These are phyloP conservation scores for Nothobranchius furzeri DNA, from an alignment of 2,113 vertebrate species.

Conservation along the genomic window DNA sequence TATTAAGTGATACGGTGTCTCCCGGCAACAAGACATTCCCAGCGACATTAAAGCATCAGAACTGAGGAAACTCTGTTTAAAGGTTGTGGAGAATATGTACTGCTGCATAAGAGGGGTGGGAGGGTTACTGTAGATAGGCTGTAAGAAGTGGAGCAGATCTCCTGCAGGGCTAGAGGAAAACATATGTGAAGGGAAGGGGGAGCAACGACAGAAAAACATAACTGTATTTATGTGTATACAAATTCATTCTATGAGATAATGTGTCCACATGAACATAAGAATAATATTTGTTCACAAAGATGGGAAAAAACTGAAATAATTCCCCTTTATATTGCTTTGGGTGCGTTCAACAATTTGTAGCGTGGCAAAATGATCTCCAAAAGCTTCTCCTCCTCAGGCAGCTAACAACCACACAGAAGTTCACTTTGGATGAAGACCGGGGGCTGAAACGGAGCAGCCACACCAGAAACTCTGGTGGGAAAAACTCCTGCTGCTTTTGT, in stretches of 20 bases:
- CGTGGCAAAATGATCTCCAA: conserved; percentile 53
- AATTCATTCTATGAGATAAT: too few species aligned
- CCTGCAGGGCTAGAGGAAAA: conserved; percentile 24
- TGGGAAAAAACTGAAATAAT: conserved; percentile 6
- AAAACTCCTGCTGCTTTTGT: conserved; percentile 24
- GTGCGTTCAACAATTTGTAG: conserved; percentile 12
- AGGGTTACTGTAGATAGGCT: conserved; percentile 15
- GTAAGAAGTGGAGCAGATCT: conserved; percentile 39
- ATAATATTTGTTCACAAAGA: conserved; percentile 31
- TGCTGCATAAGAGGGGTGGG: not conserved
- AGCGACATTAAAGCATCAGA: conserved; percentile 16
- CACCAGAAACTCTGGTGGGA: conserved; percentile 26
- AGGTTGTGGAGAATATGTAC: conserved; percentile 12
- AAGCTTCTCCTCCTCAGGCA: conserved; percentile 42
- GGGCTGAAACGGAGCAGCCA: conserved; percentile 23
- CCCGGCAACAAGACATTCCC: conserved; percentile 32
- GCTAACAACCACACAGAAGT: conserved; percentile 20
- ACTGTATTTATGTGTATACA: conserved; percentile 14
- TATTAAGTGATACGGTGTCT: conserved; percentile 24
- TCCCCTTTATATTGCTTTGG: conserved; percentile 10
- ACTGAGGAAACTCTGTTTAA: conserved; percentile 5
- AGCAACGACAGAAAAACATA: too few species aligned
- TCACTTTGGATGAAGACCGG: conserved; percentile 32
- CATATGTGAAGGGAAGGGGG: not conserved
- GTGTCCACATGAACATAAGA: too few species aligned